These are phyloP conservation scores for Heliangelus exortis DNA, from an alignment of 2,797 vertebrate genomes.

Conservation along the genomic window DNA sequence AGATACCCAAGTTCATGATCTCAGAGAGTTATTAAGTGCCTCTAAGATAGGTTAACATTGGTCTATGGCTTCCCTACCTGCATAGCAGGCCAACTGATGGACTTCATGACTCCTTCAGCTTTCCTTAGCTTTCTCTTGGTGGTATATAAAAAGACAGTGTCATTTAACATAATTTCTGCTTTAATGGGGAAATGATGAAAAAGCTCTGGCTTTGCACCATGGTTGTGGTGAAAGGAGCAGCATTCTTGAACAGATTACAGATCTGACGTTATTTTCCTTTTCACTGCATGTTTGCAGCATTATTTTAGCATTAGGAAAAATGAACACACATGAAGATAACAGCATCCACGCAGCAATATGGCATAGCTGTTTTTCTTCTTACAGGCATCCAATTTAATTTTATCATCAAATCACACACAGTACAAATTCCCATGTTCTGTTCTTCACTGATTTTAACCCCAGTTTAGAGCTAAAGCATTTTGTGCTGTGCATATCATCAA, in stretches of 20 bases:
- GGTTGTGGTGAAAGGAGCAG: slow-evolving; percentile 46
- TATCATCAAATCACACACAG: not conserved
- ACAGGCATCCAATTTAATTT: not conserved
- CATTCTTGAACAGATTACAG: slow-evolving; percentile 31
- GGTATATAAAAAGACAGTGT: not conserved
- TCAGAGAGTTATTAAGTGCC: not conserved
- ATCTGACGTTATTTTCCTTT: slow-evolving; percentile 27
- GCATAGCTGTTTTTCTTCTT: not conserved
- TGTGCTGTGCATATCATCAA: not conserved
- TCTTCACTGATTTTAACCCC: not conserved
- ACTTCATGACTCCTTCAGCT: not conserved
- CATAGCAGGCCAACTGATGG: not conserved
- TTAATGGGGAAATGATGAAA: not conserved
- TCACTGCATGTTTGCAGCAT: slow-evolving; percentile 13
- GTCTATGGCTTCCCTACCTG: not conserved
- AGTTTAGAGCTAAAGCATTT: not conserved
- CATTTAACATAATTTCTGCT: not conserved
- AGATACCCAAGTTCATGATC: not conserved
- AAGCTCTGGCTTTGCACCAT: not conserved
- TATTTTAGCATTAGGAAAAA: slow-evolving; percentile 52
- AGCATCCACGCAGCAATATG: slow-evolving; percentile 34
- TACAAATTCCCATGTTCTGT: not conserved
- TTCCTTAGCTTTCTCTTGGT: not conserved
- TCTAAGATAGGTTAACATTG: not conserved
- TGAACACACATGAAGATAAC: not conserved